Base-by-base conservation (phyloP, 2,113 vertebrate genomes). In the Sisor rabdophorus region DNA sequence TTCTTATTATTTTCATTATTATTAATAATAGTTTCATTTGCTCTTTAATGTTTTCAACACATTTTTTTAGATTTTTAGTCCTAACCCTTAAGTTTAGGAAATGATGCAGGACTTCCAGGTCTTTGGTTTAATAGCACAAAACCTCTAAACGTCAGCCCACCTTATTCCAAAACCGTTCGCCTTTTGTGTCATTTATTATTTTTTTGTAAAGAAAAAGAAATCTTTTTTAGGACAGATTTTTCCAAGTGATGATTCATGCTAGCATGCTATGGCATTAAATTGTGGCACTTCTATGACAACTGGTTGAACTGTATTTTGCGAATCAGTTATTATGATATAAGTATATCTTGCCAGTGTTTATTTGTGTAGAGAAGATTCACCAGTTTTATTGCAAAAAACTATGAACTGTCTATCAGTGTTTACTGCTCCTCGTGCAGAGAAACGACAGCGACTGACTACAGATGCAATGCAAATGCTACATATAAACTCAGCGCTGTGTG, bases 401-500 rank as follows among this genome's bases (percentile, higher is more conserved):
- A n/a, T 44, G n/a, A 55, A 44, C 50, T 26, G 12, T 22, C 40
- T 15, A 26, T 65, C 50, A 44, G 50, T 7, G 11, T 26, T 67
- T 64, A 67, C 44, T 65, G 30, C 60, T 22, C 19, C 28, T 40
- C 15, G 22, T 20, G 26, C 44, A 54, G 54, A 40, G 15, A 65
- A 69, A 52, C 12, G 24, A 69, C 65, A 36, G 59, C 30, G 19
- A 47, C 61, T 26, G 32, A 19, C 32, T 28, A 32, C 60, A 54
- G 13, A 75, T 54, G 28, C 60, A 55, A 75, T 54, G 28, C 60
- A 55, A 54, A 65, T 44, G 73, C 17, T 32, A 76, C 61, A 54
- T 59, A 47, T 73, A 44, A 59, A 73, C 47, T 55, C 20, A 44
- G 65, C 24, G 47, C 26, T 67, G 30, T 12, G 20, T 1, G 20